A percentile compares a stretch with the other conserved stretches of the same genome.
These are phyloP conservation scores for Ectemnius continuus DNA, from an alignment of 2,888 invertebrate species.

Conservation along the genomic window DNA sequence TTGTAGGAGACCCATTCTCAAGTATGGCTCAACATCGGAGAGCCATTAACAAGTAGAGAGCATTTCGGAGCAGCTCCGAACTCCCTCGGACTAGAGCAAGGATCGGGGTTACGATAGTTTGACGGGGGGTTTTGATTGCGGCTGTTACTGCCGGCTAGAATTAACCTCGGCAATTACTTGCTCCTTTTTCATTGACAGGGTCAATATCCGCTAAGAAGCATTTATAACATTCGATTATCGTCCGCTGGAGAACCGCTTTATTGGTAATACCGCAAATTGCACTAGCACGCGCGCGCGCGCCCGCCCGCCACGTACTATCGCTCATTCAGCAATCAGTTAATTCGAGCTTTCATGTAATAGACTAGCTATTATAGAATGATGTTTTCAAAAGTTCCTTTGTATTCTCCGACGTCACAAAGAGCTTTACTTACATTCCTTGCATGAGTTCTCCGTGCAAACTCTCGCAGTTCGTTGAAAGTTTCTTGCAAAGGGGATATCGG, in stretches of 20 bases:
- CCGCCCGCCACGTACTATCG: neutral
- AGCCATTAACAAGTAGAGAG: conserved; percentile 30
- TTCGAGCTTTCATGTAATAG: too few relatives aligned
- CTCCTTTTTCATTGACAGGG: conserved; percentile 64
- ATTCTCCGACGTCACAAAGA: too few relatives aligned
- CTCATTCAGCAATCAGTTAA: too few relatives aligned
- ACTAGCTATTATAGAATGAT: too few relatives aligned
- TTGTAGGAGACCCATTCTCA: too few relatives aligned
- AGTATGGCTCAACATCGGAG: neutral
- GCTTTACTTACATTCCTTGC: too few relatives aligned
- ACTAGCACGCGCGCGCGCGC: neutral
- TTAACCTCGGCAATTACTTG: conserved; percentile 67
- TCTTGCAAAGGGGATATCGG: too few relatives aligned
- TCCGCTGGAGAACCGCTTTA: conserved; percentile 26
- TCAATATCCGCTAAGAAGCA: conserved; percentile 58
- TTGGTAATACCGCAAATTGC: conserved; percentile 25
- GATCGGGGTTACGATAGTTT: conserved; percentile 45
- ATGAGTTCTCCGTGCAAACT: too few relatives aligned
- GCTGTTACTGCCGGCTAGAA: conserved; percentile 62
- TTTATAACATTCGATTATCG: conserved; percentile 32
- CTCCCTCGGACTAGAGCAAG: conserved; percentile 26
- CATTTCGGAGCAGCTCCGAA: conserved; percentile 27
- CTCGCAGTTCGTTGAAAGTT: too few relatives aligned
- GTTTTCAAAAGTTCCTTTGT: too few relatives aligned
- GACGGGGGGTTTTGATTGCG: conserved; percentile 49